Conservation (phyloP, 2,113 vertebrate species). For the Furnarius figulus region DNA sequence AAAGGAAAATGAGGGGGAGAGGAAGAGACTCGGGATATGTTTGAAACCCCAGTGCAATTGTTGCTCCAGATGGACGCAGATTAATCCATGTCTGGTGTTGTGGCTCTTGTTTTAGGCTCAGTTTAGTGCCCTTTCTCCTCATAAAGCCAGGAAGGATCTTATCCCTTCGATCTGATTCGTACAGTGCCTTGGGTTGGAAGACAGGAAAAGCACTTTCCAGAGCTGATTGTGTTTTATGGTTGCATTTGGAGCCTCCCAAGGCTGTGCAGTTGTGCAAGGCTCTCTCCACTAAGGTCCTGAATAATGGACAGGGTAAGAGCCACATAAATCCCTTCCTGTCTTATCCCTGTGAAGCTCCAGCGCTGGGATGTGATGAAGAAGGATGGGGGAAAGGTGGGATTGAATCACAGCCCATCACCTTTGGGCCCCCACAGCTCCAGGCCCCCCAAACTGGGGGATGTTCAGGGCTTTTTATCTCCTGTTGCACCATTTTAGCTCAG, state of each 20-base stretch:
- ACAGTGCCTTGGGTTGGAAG: neutral
- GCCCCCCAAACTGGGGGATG: fast-evolving
- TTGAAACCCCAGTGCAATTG: neutral
- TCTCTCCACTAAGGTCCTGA: neutral
- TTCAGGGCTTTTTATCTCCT: neutral
- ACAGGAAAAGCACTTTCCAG: neutral
- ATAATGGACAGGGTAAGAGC: neutral
- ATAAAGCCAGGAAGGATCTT: neutral
- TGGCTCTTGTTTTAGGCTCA: neutral
- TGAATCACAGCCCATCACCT: fast-evolving
- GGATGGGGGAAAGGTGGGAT: neutral
- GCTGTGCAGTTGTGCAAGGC: neutral
- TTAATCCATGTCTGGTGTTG: neutral
- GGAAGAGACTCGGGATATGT: fast-evolving
- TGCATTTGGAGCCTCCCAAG: neutral
- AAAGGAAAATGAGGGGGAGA: fast-evolving
- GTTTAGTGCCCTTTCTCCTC: neutral
- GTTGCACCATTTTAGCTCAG: fast-evolving
- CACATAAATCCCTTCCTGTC: fast-evolving
- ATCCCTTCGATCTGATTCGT: slow-evolving; percentile 39
- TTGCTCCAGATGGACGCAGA: neutral
- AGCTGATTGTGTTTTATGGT: slow-evolving; percentile 26
- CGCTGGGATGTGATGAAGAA: neutral
- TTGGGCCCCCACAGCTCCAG: neutral
- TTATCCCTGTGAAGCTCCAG: fast-evolving